phyloP scores from a whole-genome alignment of 2,113 vertebrate genomes.

The Tetrax tetrax region DNA sequence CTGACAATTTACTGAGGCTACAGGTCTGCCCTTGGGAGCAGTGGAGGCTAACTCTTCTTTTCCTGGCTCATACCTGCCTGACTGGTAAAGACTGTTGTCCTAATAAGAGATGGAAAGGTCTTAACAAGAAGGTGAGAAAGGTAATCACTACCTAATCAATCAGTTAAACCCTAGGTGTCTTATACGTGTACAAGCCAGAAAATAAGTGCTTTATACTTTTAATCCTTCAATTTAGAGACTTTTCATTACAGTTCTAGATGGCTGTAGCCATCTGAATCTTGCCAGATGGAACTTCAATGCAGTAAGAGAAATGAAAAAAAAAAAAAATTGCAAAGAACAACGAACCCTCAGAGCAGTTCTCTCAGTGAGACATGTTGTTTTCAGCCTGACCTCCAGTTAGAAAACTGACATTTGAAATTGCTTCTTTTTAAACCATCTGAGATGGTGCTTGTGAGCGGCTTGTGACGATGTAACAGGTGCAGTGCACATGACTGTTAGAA shows the following conservation, averaged over 20 bases:
- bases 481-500: neutral
- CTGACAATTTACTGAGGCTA: neutral
- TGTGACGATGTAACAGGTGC: accelerated
- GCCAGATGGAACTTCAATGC: neutral
- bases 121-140: neutral
- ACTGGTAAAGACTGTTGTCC: neutral
- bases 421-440: neutral
- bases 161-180: neutral
- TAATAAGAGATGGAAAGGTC: neutral
- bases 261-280: neutral
- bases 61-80: neutral
- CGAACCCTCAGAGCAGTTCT: neutral
- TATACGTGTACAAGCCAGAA: neutral
- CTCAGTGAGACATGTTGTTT: neutral
- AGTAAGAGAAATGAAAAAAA: neutral
- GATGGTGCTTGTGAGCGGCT: neutral
- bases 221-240: neutral
- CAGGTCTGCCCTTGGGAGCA: neutral
- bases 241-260: neutral
- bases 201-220: neutral
- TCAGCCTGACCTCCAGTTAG: neutral
- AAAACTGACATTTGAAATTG: neutral
- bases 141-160: neutral
- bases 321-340: neutral
- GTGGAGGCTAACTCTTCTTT: neutral